Base-by-base conservation (phyloP, 2,888 invertebrate genomes). In the Aelia acuminata region DNA sequence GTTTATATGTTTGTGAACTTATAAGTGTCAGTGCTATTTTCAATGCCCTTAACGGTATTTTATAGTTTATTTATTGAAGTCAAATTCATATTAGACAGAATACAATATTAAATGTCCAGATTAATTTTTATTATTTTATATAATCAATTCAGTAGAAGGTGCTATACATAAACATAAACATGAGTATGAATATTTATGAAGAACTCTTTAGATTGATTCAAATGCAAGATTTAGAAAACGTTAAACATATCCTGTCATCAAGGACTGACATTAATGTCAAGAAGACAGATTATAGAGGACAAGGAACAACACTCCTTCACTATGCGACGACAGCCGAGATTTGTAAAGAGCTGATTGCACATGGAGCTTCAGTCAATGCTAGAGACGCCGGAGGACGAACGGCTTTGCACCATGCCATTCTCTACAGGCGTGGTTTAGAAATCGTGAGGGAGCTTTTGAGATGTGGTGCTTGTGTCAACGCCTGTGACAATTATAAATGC, bases 401-500 rank as follows among this genome's bases (percentile, higher is more conserved):
- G 20, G 31, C 63, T 18, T 70, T 70, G 20, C 63, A 70, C 35
- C 63, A 70, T 31, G 63, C 63, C 31, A 70, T 70, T 35, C 63
- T 18, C 31, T 70, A 70, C 35, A 31, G 63, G 3, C 31, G 63
- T 35, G 63, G 63, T 18, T 70, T 70, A 20, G 63, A 70, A 70
- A 70, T 35, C 1, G 63, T 70, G 20, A 70, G 63, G 35, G 63
- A 70, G 8, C 63, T 70, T 70, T 35, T 70, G 63, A 70, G 63
- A 35, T 70, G 63, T 31, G 63, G 35, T 18, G 63, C 63, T 35
- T 70, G 5, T 20, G 63, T 70, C 18, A 70, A 70, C 7, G 63
- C 63, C 7, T 70, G 63, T 35, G 63, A 70, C 35, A 70, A 70
- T 70, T 70, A 70, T 13, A 70, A 70, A 35, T 70, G 63, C 20